Evolutionary conservation across 64 coral and sea anemone genomes (phyloP), one percentile per base, ranked within the genome.

Genomic region (Montipora sp.): DNA sequence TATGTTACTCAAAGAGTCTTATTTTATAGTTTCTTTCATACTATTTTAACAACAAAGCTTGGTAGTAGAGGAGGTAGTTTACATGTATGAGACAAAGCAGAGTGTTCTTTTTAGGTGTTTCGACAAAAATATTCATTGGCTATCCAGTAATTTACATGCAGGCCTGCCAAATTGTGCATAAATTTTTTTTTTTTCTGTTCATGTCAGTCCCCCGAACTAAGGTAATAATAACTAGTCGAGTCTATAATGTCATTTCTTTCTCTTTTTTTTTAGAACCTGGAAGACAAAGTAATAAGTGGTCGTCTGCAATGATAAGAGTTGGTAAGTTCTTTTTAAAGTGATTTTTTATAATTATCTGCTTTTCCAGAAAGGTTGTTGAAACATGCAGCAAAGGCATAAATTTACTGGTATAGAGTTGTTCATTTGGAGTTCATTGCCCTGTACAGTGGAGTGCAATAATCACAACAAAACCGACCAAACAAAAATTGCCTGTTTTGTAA

Each of bases 211-310:
- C 67, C 67, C n/a, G 67, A 27, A 27, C 27, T 0, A 27, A 27
- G 27, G 67, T 70, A 70, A 70, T 70, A 70, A 70, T 70, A 70
- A 70, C 27, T 27, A 27, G 27, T 27, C 27, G 27, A 27, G 27
- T 27, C 27, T 27, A 27, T 1, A 27, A 27, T 27, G 27, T 20
- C n/a, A 70, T 70, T 16, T 16, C 48, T 80, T 15, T 80, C 21
- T 72, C 13, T 63, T 85, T 19, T 46, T 44, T 85, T 85, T n/a
- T 85, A 85, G 82, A 68, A 49, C 65, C 82, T 69, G 82, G 61
- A 47, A 85, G 51, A 47, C 24, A 68, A 50, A 46, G 82, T 16
- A 85, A 70, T 16, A 66, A 16, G 67, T 85, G 82, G 82, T 85
- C 82, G 3, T 66, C 82, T 14, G 82, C 67, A 72, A 85, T 22